These are phyloP conservation scores for Andrena bicolor DNA, from an alignment of 2,888 invertebrate genomes.

Conservation along the genomic window DNA sequence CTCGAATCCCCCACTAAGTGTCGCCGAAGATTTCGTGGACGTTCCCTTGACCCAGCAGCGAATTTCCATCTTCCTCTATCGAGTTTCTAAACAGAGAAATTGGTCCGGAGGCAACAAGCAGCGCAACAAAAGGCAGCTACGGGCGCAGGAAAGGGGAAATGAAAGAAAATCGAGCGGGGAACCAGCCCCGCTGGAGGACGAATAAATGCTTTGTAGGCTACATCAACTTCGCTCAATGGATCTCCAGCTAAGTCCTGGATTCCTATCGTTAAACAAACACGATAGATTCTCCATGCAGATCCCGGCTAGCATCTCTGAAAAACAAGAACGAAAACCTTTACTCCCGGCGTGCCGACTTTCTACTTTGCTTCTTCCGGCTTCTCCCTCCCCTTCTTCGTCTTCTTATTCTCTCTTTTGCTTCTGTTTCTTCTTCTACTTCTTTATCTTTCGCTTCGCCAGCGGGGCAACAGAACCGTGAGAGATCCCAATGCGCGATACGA, in stretches of 20 bases:
- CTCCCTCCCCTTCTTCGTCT: not conserved
- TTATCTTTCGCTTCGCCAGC: constrained; percentile 35
- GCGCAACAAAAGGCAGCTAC: constrained; percentile 17
- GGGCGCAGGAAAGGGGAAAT: not conserved
- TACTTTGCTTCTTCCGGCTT: not conserved
- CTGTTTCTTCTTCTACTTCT: constrained; percentile 2
- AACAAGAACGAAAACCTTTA: constrained; percentile 9
- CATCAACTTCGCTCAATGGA: constrained; percentile 8
- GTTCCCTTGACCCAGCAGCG: not conserved
- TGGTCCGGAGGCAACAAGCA: not conserved
- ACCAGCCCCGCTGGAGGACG: not conserved
- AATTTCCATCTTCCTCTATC: not conserved
- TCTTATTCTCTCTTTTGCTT: not conserved
- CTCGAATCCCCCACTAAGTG: constrained; percentile 11
- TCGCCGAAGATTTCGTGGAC: too few relatives aligned
- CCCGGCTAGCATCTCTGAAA: not conserved
- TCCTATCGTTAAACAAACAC: constrained; percentile 35
- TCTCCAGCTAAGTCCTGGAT: constrained; percentile 13
- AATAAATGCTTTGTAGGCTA: not conserved
- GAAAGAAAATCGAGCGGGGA: constrained; percentile 1
- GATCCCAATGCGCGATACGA: constrained; percentile 67
- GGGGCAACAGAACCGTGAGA: constrained; percentile 63
- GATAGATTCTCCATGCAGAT: constrained; percentile 39
- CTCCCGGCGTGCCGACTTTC: not conserved
- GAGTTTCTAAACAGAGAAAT: constrained; percentile 4